Evolutionary conservation across 64 coral and sea anemone genomes (phyloP).

Genomic region (Actinia tenebrosa): DNA sequence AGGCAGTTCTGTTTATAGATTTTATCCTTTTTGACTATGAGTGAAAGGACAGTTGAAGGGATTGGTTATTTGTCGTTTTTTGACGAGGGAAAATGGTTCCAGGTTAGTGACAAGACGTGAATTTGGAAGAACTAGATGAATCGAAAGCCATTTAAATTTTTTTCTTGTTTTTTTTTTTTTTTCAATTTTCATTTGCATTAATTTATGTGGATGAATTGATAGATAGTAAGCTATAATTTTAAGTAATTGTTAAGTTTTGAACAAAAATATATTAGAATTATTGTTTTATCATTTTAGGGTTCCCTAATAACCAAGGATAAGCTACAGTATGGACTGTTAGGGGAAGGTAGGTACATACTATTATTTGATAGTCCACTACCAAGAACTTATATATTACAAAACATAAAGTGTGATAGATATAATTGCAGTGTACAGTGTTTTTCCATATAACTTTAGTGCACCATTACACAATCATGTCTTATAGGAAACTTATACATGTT

Average conservation of each 20-base stretch:
- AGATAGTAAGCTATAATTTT: not conserved
- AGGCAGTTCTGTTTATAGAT: not conserved
- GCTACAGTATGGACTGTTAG: slow-evolving; percentile 51
- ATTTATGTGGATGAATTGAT: not conserved
- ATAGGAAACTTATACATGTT: too few relatives aligned
- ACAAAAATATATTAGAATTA: too few relatives aligned
- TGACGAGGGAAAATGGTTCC: slow-evolving; percentile 55
- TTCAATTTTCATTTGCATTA: too few relatives aligned
- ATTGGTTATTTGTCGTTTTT: slow-evolving; percentile 43
- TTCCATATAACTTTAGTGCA: too few relatives aligned
- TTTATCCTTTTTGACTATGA: not conserved
- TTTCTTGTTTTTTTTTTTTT: too few relatives aligned
- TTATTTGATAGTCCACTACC: not conserved
- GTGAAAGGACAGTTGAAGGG: not conserved
- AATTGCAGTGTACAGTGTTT: too few relatives aligned
- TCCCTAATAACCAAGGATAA: slow-evolving; percentile 42
- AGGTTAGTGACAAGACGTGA: not conserved
- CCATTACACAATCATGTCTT: too few relatives aligned
- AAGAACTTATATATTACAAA: too few relatives aligned
- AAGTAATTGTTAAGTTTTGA: too few relatives aligned
- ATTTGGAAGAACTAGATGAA: not conserved
- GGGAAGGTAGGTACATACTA: slow-evolving; percentile 38
- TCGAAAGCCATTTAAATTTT: too few relatives aligned
- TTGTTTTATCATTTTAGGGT: slow-evolving; percentile 23
- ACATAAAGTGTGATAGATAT: too few relatives aligned